Conservation (phyloP, 2,113 vertebrate species). For the Neofelis nebulosa region DNA sequence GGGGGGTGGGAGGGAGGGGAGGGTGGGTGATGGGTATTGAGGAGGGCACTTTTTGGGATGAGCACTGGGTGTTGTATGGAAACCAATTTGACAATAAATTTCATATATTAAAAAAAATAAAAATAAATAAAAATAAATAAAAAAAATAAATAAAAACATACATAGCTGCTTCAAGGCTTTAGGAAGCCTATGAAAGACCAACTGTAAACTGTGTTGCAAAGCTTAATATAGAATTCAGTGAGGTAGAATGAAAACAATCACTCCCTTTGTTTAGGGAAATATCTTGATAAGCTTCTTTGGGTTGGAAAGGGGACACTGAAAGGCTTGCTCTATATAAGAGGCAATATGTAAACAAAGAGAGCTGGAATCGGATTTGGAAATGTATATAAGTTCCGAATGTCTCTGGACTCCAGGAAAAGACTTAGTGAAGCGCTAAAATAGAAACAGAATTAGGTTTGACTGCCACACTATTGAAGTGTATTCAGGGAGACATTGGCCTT, state of each 20-base stretch:
- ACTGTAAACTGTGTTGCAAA: background rate
- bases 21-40: too few species aligned
- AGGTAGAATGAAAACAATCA: background rate
- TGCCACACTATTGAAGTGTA: background rate
- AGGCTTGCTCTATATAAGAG: background rate
- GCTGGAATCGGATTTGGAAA: constrained; percentile 1
- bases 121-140: too few species aligned
- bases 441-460: constrained; percentile 23
- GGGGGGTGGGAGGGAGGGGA: too few species aligned
- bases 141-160: background rate
- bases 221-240: background rate
- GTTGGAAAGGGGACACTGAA: background rate
- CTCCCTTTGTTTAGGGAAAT: background rate
- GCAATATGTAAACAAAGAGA: background rate
- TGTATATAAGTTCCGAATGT: background rate
- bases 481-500: background rate
- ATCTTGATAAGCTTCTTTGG: constrained; percentile 12
- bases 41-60: too few species aligned
- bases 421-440: background rate
- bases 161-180: background rate
- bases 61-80: too few species aligned
- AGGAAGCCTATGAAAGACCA: background rate
- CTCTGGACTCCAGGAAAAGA: background rate
- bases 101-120: too few species aligned
- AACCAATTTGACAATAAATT: too few species aligned